phyloP scores from a whole-genome alignment of 2,888 invertebrate genomes.

The Chrysolina oricalcia region DNA sequence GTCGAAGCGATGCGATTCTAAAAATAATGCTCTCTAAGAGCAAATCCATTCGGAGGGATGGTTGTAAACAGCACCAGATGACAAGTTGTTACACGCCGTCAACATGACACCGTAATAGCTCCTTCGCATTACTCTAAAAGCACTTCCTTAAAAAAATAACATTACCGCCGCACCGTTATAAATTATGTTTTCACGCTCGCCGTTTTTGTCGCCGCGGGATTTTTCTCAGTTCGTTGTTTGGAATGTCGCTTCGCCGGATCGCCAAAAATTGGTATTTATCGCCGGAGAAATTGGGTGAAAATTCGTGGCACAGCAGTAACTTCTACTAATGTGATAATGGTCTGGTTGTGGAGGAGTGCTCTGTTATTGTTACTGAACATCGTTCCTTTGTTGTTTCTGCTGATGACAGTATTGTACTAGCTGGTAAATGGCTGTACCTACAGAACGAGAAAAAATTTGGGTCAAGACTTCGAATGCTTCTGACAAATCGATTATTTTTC shows the following conservation, averaged over 20 bases:
- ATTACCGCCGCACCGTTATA: conserved; percentile 55
- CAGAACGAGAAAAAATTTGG: too few species aligned
- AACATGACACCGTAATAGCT: conserved; percentile 68
- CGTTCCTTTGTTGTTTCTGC: too few species aligned
- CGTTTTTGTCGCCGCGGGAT: conserved; percentile 23
- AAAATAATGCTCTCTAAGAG: conserved; percentile 64
- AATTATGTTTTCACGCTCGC: conserved; percentile 50
- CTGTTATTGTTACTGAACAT: neutral
- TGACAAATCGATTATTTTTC: too few species aligned
- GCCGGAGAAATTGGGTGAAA: conserved; percentile 12
- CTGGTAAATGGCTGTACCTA: too few species aligned
- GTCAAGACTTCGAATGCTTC: too few species aligned
- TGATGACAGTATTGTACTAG: too few species aligned
- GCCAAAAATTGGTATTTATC: conserved; percentile 17
- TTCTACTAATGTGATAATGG: conserved; percentile 11
- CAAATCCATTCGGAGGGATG: conserved; percentile 51
- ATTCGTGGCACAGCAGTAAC: neutral
- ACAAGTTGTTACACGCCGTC: conserved; percentile 66
- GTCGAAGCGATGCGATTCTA: conserved; percentile 52
- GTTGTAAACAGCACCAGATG: conserved; percentile 65
- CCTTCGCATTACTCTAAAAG: conserved; percentile 64
- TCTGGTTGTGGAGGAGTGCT: neutral
- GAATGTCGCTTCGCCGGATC: neutral
- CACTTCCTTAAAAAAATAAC: conserved; percentile 62
- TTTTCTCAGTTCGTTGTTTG: neutral